Percentiles rank a stretch among this genome's conserved stretches.
Evolutionary conservation across 2,888 invertebrate species (phyloP).

Genomic region (Lasioglossum lativentre): DNA sequence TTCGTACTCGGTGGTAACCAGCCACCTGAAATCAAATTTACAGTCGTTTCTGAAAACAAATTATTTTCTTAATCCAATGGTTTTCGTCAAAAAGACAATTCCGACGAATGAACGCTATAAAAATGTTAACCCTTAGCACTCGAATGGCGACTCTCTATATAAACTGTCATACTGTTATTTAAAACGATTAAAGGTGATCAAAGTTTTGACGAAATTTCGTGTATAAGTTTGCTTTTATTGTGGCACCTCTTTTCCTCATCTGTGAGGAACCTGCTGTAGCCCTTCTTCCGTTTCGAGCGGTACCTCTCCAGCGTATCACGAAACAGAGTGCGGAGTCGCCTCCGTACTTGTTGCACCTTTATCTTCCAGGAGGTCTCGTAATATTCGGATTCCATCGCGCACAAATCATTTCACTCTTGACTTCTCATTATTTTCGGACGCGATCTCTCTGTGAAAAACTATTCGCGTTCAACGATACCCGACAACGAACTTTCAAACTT

Average conservation of each 20-base stretch:
- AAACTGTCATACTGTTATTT: too few relatives aligned
- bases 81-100: not conserved
- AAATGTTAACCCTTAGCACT: not conserved
- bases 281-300: slow-evolving; percentile 85
- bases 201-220: not conserved
- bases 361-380: slow-evolving; percentile 80
- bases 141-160: too few relatives aligned
- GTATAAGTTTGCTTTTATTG: too few relatives aligned
- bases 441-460: not conserved
- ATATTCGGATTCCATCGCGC: slow-evolving; percentile 77
- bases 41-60: not conserved
- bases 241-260: slow-evolving; percentile 90
- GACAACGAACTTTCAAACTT: not conserved
- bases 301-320: slow-evolving; percentile 70
- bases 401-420: not conserved
- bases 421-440: not conserved
- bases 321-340: slow-evolving; percentile 74
- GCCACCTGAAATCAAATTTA: slow-evolving; percentile 87
- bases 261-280: slow-evolving; percentile 88
- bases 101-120: too few relatives aligned
- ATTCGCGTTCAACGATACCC: not conserved
- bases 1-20: slow-evolving; percentile 90
- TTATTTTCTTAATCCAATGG: not conserved
- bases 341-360: slow-evolving; percentile 77
- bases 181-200: not conserved